Base-by-base conservation (phyloP, 2,113 vertebrate species). In the Myrmophylax atrothorax region DNA sequence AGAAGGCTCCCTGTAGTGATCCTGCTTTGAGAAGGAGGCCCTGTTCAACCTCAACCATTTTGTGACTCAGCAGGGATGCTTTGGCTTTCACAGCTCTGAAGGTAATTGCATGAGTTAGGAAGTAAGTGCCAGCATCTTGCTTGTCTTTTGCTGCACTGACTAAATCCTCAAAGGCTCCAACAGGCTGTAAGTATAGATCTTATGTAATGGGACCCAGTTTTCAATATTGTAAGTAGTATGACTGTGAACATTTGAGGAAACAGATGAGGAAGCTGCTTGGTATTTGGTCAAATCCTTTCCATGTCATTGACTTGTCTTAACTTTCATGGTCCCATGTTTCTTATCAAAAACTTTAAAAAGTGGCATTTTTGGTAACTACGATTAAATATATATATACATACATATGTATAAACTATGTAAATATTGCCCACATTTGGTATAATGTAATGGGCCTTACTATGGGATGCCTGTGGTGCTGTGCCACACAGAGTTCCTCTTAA, bases 121-220 rank as follows among this genome's bases (percentile, higher is more conserved):
- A 90, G 72, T 47, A 67, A 78, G 46, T 64, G 11, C 18, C 31
- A 62, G 18, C 18, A 42, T 46, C 22, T n/a, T 79, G 28, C 5
- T 20, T 35, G 38, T 44, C 28, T 37, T 47, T 72, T 0, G 1
- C 10, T 53, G 53, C 5, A 3, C 17, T 50, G 35, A 52, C 18
- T 31, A 84, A 93, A 87, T 13, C 20, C 66, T 42, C 35, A 77
- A 84, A 90, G 37, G 31, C 40, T 58, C 11, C 23, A 24, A 18
- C 19, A 56, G 9, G 24, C 59, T 73, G 9, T 29, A 66, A 38
- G 12, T 0, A 0, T 4, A 63, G 26, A 35, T 47, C 4, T 14
- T 60, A 14, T 3, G 6, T 33, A 70, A 68, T 9, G 20, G 35
- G 8, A 14, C 12, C 9, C 18, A 5, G 3, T 64, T 89, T 84